Evolutionary conservation across 2,113 vertebrate genomes (phyloP), one percentile per base, ranked within the genome.

Genomic region (Proterorhinus semilunaris): DNA sequence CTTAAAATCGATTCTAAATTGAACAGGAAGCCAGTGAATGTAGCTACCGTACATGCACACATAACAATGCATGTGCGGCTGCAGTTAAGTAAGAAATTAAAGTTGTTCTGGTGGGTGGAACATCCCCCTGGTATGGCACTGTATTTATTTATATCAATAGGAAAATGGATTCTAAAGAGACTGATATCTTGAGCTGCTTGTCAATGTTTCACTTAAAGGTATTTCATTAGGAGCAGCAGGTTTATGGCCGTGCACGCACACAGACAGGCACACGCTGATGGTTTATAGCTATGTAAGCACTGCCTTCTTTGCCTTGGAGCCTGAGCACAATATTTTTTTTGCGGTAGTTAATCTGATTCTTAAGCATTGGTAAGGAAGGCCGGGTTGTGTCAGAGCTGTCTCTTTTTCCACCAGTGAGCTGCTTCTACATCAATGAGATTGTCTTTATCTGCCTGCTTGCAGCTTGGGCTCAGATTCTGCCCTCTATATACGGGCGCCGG

Each of bases 371-470:
- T 83, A 85, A 80, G 68, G 65, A 80, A 83, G 75, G 83, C 75
- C 84, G 78, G 73, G 77, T 86, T 89, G 83, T 90, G 90, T 91
- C 87, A 91, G 86, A 91, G 83, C 89, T 87, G 87, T 89, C 79
- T 90, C 82, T 84, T 91, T 6, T 82, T 83, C 88, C 79, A 85
- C 82, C 86, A 83, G 82, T 66, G 84, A 88, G 89, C 86, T 86
- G 71, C 84, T 89, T 77, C 85, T 84, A 88, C 90, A 90, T 91
- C 90, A 90, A 92, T 91, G 91, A 91, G 91, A 91, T 91, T 92
- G 90, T 91, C 92, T 93, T 93, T 93, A 93, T 93, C 91, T 93
- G 91, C 89, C 87, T 86, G 90, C 84, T 88, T 90, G 92, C 92
- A 93, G 92, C 92, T 90, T 93, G 91, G 85, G 86, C 87, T 90